A percentile compares a stretch with the other conserved stretches of the same genome.
Conservation (phyloP, 2,888 invertebrate species). For the Exephanes ischioxanthus region DNA sequence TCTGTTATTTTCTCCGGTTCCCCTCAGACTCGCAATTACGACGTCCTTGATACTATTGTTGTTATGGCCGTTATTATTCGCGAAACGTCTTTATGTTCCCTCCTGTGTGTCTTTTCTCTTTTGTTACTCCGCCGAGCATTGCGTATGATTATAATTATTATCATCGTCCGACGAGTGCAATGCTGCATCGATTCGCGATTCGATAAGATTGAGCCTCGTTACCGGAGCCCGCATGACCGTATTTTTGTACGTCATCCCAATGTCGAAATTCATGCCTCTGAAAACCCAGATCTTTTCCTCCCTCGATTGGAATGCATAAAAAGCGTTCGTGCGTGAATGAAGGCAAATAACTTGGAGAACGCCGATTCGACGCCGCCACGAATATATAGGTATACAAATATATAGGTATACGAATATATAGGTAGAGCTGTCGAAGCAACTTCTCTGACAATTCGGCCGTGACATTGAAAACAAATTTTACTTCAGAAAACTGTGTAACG, state of each 20-base stretch:
- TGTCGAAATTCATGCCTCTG: not conserved
- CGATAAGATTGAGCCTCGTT: constrained; percentile 33
- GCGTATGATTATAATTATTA: constrained; percentile 40
- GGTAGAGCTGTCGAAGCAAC: not conserved
- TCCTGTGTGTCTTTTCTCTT: constrained; percentile 1
- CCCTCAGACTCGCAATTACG: constrained; percentile 49
- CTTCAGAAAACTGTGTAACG: constrained; percentile 66
- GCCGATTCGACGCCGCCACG: not conserved
- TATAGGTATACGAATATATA: constrained; percentile 13
- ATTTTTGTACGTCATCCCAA: not conserved
- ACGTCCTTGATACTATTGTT: constrained; percentile 54
- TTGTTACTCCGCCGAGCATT: constrained; percentile 33
- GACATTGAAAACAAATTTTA: constrained; percentile 74
- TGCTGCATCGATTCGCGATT: constrained; percentile 29
- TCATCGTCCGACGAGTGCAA: constrained; percentile 23
- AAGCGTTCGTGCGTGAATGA: constrained; percentile 76
- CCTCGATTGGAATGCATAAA: constrained; percentile 70
- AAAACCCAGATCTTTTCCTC: constrained; percentile 46
- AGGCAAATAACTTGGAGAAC: constrained; percentile 62
- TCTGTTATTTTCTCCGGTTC: constrained; percentile 18
- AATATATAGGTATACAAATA: not conserved
- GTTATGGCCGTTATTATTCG: constrained; percentile 36
- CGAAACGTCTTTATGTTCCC: constrained; percentile 35
- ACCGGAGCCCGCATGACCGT: not conserved
- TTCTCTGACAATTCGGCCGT: constrained; percentile 74